A percentile compares a stretch with the other conserved stretches of the same genome.
phyloP scores from a whole-genome alignment of 1,140 invertebrate species.

The Sarcophaga bullata region DNA sequence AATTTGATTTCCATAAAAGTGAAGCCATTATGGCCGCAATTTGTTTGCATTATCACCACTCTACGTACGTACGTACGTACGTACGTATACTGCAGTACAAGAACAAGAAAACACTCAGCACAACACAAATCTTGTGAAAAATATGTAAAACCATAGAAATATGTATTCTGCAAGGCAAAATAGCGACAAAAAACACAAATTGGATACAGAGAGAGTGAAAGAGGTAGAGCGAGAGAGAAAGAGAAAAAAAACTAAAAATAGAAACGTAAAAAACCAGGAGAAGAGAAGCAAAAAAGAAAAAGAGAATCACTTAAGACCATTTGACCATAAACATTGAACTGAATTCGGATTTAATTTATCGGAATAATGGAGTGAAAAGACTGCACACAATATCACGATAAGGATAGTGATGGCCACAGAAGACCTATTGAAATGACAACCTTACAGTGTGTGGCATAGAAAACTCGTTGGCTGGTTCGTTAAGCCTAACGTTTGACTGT shows the following conservation, averaged over 20 bases:
- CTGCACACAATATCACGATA: not conserved
- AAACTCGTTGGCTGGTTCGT: too few relatives aligned
- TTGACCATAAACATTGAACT: conserved; percentile 44
- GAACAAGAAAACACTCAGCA: too few relatives aligned
- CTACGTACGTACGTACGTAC: not conserved
- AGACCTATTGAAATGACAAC: not conserved
- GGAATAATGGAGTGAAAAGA: conserved; percentile 41
- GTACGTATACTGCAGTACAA: not conserved
- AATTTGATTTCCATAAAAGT: conserved; percentile 8
- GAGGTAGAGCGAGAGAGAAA: too few relatives aligned
- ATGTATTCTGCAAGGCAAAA: not conserved
- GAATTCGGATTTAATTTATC: conserved; percentile 43
- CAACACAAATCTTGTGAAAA: too few relatives aligned
- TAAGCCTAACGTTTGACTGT: too few relatives aligned
- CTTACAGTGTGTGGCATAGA: not conserved
- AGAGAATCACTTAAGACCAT: conserved; percentile 36
- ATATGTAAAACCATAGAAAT: not conserved
- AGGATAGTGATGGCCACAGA: not conserved
- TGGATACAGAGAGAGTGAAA: too few relatives aligned
- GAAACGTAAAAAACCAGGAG: too few relatives aligned
- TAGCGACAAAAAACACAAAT: too few relatives aligned
- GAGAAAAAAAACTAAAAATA: too few relatives aligned
- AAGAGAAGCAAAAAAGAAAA: not conserved
- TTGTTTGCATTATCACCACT: not conserved
- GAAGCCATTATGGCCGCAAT: not conserved